Evolutionary conservation across 2,888 invertebrate genomes (phyloP), one percentile per base, ranked within the genome.

Genomic region (Rhagium mordax): DNA sequence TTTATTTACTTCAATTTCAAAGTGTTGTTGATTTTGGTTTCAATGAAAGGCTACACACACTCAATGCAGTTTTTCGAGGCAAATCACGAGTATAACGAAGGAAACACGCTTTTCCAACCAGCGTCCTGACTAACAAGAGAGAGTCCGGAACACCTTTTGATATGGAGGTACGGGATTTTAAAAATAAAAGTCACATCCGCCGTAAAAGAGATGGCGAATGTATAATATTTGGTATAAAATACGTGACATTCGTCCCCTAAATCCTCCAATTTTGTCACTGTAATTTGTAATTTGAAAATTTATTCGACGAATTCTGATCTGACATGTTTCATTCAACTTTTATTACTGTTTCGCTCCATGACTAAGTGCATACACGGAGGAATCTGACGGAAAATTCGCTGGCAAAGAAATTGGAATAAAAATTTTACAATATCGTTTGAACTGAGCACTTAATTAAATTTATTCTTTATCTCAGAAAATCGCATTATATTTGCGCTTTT

Each of bases 211-310:
- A 47, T 21, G n/a, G 21, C 61, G 48, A 48, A 62, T 47, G 61
- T 62, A 21, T 62, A 62, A 47, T 62, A 62, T 62, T 47, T 24
- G 61, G 48, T 47, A 64, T 64, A 21, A 64, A 51, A 51, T 64
- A 51, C 64, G 64, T 49, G 49, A 61, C 61, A n/a, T 21, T 13
- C 21, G 64, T 24, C 13, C 64, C 20, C 64, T 64, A 49, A 64
- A 64, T 48, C 64, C 51, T 24, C 49, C 61, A 48, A 49, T 64
- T 64, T 29, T 51, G 64, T 16, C 51, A 51, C 15, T 18, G 49
- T 64, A 64, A 64, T 64, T 64, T 24, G 64, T 64, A 64, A 64
- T 51, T 64, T 64, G 47, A 51, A 27, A 64, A 64, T 64, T 64
- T 64, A 64, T 64, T 64, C 64, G 16, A 16, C 49, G 64, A 64